Percentiles rank a stretch among this genome's conserved stretches.
phyloP scores from a whole-genome alignment of 2,888 invertebrate species.

The Tiliacea aurago region DNA sequence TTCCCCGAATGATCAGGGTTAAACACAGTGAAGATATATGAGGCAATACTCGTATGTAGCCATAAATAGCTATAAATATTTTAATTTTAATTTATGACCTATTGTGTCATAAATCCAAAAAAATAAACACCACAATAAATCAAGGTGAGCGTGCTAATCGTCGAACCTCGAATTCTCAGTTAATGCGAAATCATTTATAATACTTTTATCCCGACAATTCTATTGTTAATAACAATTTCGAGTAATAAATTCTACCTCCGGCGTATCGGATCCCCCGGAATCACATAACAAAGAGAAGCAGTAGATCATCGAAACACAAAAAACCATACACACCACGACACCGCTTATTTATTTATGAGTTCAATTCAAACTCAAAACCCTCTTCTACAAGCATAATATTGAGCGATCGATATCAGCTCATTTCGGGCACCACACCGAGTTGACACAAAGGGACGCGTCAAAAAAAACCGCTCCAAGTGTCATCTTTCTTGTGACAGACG shows the following conservation, averaged over 20 bases:
- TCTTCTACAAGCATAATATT: constrained; percentile 83
- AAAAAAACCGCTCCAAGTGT: constrained; percentile 86
- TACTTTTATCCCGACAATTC: constrained; percentile 70
- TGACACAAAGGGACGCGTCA: constrained; percentile 84
- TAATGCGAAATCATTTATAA: constrained; percentile 71
- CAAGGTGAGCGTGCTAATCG: constrained; percentile 70
- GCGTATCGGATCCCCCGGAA: constrained; percentile 80
- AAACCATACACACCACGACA: constrained; percentile 85
- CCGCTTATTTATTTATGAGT: constrained; percentile 89
- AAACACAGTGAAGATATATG: constrained; percentile 36
- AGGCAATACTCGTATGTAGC: constrained; percentile 21
- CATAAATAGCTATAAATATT: constrained; percentile 53
- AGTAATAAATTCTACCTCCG: constrained; percentile 79
- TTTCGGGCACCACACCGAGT: constrained; percentile 83
- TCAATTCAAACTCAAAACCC: constrained; percentile 86
- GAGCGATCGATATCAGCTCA: constrained; percentile 89
- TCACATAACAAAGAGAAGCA: constrained; percentile 81
- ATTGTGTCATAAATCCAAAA: constrained; percentile 55
- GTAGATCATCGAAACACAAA: constrained; percentile 83
- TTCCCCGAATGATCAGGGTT: constrained; percentile 3
- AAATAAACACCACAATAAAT: constrained; percentile 63
- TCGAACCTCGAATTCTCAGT: constrained; percentile 67
- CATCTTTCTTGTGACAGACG: constrained; percentile 87
- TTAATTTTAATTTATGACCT: constrained; percentile 52
- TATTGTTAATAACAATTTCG: constrained; percentile 70